Evolutionary conservation across 2,797 vertebrate genomes (phyloP).

Genomic region (Coreius guichenoti): DNA sequence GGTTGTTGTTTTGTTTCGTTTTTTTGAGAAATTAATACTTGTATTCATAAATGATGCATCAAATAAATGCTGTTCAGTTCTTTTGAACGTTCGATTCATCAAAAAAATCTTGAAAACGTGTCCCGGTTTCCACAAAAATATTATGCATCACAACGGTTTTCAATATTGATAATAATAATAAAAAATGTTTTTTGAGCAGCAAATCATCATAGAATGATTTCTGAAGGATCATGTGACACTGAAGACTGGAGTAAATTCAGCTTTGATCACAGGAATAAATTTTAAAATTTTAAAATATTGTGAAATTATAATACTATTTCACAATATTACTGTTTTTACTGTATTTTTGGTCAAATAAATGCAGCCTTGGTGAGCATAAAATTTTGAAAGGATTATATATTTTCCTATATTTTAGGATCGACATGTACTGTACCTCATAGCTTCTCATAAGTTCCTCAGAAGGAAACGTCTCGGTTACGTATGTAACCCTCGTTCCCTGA

Average conservation of each 20-base stretch:
- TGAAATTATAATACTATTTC: background rate
- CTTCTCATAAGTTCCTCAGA: background rate
- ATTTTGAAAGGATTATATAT: background rate
- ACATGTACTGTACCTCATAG: background rate
- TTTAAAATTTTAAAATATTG: background rate
- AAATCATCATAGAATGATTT: background rate
- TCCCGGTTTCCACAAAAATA: background rate
- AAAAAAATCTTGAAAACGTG: no score
- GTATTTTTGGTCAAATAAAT: background rate
- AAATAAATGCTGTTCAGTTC: no score
- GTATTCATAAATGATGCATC: no score
- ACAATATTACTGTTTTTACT: background rate
- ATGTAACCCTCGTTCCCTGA: no score
- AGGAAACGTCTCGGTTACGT: no score
- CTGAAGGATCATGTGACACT: background rate
- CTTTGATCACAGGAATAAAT: background rate
- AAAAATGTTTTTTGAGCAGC: background rate
- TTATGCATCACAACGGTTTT: background rate
- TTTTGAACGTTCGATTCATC: no score
- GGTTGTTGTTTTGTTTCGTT: no score
- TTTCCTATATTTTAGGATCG: background rate
- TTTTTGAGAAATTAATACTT: background rate
- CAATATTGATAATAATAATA: background rate
- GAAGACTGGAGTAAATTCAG: background rate
- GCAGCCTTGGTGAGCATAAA: background rate